Conservation (phyloP, 1,140 invertebrate species). For the Hormaphis cornu region DNA sequence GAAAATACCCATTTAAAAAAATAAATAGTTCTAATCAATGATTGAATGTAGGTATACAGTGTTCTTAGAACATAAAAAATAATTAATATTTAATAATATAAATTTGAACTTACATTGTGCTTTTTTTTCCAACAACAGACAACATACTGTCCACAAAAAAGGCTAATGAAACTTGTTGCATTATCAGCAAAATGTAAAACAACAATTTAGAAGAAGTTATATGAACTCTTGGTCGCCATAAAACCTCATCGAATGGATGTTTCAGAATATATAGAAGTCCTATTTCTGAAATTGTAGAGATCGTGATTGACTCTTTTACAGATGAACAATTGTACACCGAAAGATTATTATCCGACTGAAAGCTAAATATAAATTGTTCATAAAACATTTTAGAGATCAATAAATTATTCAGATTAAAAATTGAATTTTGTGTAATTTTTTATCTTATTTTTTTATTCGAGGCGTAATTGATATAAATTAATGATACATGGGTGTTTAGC, state of each 20-base stretch:
- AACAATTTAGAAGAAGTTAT: conserved; percentile 45
- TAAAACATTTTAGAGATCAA: no score
- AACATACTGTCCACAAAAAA: conserved; percentile 55
- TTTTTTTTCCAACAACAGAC: conserved; percentile 51
- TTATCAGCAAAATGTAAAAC: conserved; percentile 38
- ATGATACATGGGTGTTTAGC: no score
- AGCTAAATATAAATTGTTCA: not conserved
- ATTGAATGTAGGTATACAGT: no score
- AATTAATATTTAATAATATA: no score
- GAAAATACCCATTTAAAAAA: no score
- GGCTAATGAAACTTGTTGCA: conserved; percentile 49
- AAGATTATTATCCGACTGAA: not conserved
- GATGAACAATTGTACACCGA: conserved; percentile 86
- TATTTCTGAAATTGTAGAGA: conserved; percentile 60
- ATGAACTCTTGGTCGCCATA: conserved; percentile 56
- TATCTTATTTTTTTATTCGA: no score
- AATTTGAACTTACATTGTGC: conserved; percentile 45
- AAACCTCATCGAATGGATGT: conserved; percentile 58
- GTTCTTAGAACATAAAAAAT: no score
- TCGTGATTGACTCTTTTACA: conserved; percentile 80
- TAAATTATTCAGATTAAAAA: no score
- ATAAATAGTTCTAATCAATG: no score
- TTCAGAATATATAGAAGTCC: conserved; percentile 59
- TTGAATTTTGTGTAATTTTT: no score
- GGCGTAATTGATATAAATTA: no score